Evolutionary conservation across 2,113 vertebrate species (phyloP), one percentile per base, ranked within the genome.

Genomic region (Phoxinus phoxinus): DNA sequence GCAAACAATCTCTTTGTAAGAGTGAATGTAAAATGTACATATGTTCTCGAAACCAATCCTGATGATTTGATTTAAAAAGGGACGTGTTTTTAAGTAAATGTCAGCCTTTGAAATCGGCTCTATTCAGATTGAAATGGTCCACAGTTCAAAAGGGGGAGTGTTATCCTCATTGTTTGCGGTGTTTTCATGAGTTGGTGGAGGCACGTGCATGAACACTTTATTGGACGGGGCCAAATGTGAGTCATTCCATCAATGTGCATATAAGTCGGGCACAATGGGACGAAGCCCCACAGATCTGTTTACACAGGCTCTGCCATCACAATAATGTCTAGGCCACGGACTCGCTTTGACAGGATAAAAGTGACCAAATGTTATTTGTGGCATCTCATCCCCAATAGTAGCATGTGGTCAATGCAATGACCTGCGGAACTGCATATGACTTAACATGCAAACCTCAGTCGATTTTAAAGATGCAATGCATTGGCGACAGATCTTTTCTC

Each of bases 201-300:
- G 32, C 32, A 23, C 67, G 65, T 35, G 65, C 65, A 17, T 17
- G 63, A 19, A 19, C 25, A 67, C 15, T 67, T 67, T 32, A 32
- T 67, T 35, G 63, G 63, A 21, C 4, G 15, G 63, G 7, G 63
- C 30, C 63, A 67, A 35, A 35, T 35, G 63, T 9, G 30, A 35
- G 63, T 67, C 27, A 27, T 35, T 69, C 30, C 17, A 17, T 69
- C 65, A 27, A 21, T 53, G 72, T 15, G n/a, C 37, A 56, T 48
- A 4, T 71, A 13, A 56, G 41, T 75, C 72, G 63, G 71, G 23
- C 35, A 87, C 74, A 84, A 87, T 73, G 63, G 86, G 27, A 30
- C 23, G 69, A 75, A 77, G 74, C 48, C 46, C 81, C 73, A 58
- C 81, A 72, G 73, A 79, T 78, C 81, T 84, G 86, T 87, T 84